Conservation (phyloP, 2,888 invertebrate species). For the Diogma glabrata region DNA sequence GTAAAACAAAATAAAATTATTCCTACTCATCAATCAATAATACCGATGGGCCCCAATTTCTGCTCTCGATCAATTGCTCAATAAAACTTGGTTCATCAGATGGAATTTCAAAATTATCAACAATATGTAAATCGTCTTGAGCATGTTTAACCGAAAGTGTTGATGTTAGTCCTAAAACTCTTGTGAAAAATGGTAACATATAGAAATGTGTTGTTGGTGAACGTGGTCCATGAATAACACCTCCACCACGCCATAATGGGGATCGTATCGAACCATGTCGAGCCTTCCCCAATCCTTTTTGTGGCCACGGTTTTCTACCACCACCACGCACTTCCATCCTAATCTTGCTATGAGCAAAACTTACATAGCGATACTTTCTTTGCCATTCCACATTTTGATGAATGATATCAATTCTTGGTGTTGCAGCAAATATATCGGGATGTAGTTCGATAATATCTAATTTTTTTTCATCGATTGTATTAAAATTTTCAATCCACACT, state of each 20-base stretch:
- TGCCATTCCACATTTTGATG: slow-evolving; percentile 84
- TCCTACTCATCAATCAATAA: slow-evolving; percentile 83
- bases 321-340: slow-evolving; percentile 82
- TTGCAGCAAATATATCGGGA: slow-evolving; percentile 71
- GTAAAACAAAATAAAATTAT: slow-evolving; percentile 12
- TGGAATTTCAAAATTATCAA: slow-evolving; percentile 77
- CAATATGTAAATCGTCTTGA: slow-evolving; percentile 90
- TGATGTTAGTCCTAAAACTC: slow-evolving; percentile 70
- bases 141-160: slow-evolving; percentile 84
- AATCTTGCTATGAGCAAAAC: slow-evolving; percentile 64
- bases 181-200: slow-evolving; percentile 72
- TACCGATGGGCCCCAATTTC: slow-evolving; percentile 95
- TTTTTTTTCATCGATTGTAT: slow-evolving; percentile 62
- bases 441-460: slow-evolving; percentile 81
- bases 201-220: slow-evolving; percentile 85
- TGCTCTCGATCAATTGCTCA: slow-evolving; percentile 62
- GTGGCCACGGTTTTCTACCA: slow-evolving; percentile 92
- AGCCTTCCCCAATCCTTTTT: slow-evolving; percentile 84
- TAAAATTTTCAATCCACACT: slow-evolving; percentile 78
- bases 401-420: slow-evolving; percentile 78
- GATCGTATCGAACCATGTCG: slow-evolving; percentile 88
- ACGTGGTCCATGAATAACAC: slow-evolving; percentile 79
- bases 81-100: slow-evolving; percentile 67
- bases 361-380: slow-evolving; percentile 63
- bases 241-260: slow-evolving; percentile 76